phyloP scores from a whole-genome alignment of 1,140 invertebrate genomes.

The Pantala flavescens region DNA sequence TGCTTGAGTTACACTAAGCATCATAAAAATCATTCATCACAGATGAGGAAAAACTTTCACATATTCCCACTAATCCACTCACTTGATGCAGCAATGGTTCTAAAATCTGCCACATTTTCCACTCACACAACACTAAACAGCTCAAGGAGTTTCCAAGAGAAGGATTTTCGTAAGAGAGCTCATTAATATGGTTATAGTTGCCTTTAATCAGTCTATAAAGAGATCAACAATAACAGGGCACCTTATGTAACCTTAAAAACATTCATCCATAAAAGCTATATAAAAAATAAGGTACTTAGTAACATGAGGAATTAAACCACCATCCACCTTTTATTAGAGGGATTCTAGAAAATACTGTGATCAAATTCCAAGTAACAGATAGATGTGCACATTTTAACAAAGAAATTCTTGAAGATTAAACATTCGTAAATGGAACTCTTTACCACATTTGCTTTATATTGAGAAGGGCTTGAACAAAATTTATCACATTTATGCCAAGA shows the following conservation, averaged over 20 bases:
- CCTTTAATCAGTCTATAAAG: conserved; percentile 7
- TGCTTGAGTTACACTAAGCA: conserved; percentile 2
- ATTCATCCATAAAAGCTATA: conserved; percentile 3
- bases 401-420: not conserved
- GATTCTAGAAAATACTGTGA: conserved; percentile 8
- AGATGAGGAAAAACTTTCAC: not conserved
- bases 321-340: not conserved
- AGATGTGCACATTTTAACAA: not conserved
- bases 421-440: conserved; percentile 2
- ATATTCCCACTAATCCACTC: not conserved
- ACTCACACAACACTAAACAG: not conserved
- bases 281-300: conserved; percentile 9
- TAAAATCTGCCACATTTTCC: not conserved
- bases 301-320: not conserved
- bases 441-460: not conserved
- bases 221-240: conserved; percentile 5
- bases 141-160: not conserved
- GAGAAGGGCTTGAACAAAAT: not conserved
- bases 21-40: not conserved
- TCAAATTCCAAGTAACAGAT: not conserved
- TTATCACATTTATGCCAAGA: conserved; percentile 2
- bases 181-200: not conserved
- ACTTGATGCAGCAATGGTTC: not conserved
- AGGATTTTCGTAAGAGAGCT: not conserved
- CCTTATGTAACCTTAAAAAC: not conserved